Evolutionary conservation across 2,113 vertebrate species (phyloP).

Genomic region (Piprites chloris): DNA sequence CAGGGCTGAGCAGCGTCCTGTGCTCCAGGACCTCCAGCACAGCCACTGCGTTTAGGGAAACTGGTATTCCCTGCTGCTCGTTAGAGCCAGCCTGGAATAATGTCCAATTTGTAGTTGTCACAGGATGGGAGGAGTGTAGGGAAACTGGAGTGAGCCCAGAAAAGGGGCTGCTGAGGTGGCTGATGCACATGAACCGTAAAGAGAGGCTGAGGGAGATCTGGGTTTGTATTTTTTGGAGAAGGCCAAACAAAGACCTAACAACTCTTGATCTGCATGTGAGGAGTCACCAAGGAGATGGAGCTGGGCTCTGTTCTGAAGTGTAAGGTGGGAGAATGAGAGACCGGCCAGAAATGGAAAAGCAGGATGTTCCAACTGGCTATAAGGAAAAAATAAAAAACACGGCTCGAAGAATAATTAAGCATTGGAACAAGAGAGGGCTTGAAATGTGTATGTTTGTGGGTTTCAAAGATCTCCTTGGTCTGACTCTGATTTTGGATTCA

Average conservation of each 20-base stretch:
- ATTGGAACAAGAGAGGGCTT: neutral
- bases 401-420: neutral
- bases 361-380: neutral
- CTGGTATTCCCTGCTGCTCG: too few relatives aligned
- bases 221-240: neutral
- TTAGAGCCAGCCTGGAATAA: neutral
- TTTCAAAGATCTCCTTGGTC: neutral
- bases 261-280: neutral
- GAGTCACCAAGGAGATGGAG: neutral
- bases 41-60: too few relatives aligned
- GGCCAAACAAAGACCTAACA: neutral
- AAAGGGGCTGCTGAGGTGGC: neutral
- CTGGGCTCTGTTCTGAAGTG: neutral
- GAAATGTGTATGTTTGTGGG: neutral
- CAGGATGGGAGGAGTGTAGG: neutral
- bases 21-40: too few relatives aligned
- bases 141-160: neutral
- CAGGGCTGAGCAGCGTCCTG: too few relatives aligned
- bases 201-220: rapidly evolving
- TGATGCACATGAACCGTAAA: neutral
- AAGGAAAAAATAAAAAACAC: neutral
- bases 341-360: neutral
- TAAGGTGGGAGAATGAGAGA: neutral
- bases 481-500: neutral
- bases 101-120: neutral